These are phyloP conservation scores for Epistrophella euchroma DNA, from an alignment of 2,888 invertebrate genomes.

Conservation along the genomic window DNA sequence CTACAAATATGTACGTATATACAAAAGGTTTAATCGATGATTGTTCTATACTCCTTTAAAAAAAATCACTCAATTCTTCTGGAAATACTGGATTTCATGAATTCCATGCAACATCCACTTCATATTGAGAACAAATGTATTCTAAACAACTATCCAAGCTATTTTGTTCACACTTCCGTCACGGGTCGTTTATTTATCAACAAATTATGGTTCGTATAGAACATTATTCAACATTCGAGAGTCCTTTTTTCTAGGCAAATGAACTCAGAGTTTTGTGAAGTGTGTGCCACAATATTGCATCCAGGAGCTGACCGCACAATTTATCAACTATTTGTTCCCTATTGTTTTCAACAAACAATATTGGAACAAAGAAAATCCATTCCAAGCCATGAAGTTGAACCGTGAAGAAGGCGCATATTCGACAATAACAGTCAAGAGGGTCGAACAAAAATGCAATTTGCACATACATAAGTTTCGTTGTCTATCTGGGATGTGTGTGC, in stretches of 20 bases:
- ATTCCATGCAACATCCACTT: neutral
- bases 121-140: neutral
- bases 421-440: constrained; percentile 48
- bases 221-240: neutral
- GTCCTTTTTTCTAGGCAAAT: constrained; percentile 48
- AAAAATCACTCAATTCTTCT: neutral
- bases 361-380: constrained; percentile 40
- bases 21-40: too few relatives aligned
- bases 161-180: constrained; percentile 29
- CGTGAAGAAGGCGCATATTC: constrained; percentile 39
- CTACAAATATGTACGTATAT: too few relatives aligned
- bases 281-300: constrained; percentile 51
- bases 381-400: constrained; percentile 34
- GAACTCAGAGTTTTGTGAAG: constrained; percentile 18
- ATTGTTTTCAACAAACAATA: constrained; percentile 59
- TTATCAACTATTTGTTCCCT: constrained; percentile 35
- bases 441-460: constrained; percentile 41
- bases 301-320: constrained; percentile 60
- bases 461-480: constrained; percentile 26
- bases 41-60: too few relatives aligned
- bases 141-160: neutral
- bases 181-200: constrained; percentile 31
- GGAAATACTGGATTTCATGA: neutral
- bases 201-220: neutral
- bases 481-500: constrained; percentile 11